Evolutionary conservation across 2,113 vertebrate genomes (phyloP).

Genomic region (Pachyramphus minor): DNA sequence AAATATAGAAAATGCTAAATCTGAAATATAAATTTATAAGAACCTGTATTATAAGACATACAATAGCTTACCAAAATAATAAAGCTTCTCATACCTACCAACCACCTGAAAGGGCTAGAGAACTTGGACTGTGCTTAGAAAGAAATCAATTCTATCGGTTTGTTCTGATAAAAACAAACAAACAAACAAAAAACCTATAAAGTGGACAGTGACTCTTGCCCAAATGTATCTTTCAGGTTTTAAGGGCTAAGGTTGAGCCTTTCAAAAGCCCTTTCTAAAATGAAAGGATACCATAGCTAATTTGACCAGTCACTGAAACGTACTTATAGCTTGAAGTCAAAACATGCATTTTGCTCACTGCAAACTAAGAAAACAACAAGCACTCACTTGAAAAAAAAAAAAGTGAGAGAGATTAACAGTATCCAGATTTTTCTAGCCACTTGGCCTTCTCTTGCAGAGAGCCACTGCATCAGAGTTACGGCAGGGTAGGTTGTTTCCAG

Average conservation of each 20-base stretch:
- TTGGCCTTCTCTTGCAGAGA: background rate
- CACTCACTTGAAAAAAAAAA: background rate
- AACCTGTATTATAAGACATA: background rate
- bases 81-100: background rate
- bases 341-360: background rate
- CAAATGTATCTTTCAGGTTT: background rate
- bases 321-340: background rate
- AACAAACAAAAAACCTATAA: background rate
- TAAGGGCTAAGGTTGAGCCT: background rate
- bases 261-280: background rate
- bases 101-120: background rate
- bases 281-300: background rate
- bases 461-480: background rate
- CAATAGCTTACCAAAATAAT: background rate
- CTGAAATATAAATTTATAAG: background rate
- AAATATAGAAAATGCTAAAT: background rate
- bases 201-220: background rate
- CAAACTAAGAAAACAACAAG: background rate
- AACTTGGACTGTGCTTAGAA: background rate
- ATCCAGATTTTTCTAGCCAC: background rate
- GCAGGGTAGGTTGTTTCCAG: background rate
- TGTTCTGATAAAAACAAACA: background rate
- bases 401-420: background rate
- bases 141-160: background rate
- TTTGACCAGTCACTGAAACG: background rate